A percentile compares a stretch with the other conserved stretches of the same genome.
phyloP scores from a whole-genome alignment of 2,888 invertebrate species.

The Biston stratarius region DNA sequence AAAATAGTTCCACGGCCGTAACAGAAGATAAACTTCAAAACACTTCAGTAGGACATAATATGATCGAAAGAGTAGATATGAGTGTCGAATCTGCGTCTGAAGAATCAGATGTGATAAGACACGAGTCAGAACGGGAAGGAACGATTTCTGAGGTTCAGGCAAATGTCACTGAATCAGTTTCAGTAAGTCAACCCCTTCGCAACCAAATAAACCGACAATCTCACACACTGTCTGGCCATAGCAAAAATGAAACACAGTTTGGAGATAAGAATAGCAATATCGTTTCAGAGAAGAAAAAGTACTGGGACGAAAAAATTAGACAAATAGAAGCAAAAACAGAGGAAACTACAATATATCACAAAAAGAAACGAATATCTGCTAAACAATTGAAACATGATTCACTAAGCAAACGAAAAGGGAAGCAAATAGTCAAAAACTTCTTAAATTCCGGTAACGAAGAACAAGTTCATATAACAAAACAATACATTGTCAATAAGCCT shows the following conservation, averaged over 20 bases:
- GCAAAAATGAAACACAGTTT: constrained; percentile 62
- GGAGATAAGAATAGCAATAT: constrained; percentile 69
- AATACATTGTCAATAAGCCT: constrained; percentile 37
- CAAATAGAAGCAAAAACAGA: constrained; percentile 76
- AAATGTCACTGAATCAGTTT: constrained; percentile 83
- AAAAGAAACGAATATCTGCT: constrained; percentile 65
- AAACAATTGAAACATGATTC: constrained; percentile 77
- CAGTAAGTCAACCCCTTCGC: constrained; percentile 82
- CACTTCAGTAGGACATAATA: constrained; percentile 43
- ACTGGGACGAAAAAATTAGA: constrained; percentile 82
- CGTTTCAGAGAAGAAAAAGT: constrained; percentile 80
- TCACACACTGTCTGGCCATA: constrained; percentile 30
- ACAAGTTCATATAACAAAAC: constrained; percentile 44
- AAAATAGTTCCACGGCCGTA: constrained; percentile 56
- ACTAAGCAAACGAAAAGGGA: constrained; percentile 75
- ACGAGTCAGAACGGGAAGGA: constrained; percentile 69
- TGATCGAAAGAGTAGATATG: constrained; percentile 48
- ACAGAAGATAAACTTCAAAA: constrained; percentile 55
- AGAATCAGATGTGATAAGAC: constrained; percentile 83
- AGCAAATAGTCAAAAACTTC: constrained; percentile 75
- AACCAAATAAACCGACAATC: constrained; percentile 47
- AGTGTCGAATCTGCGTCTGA: constrained; percentile 85
- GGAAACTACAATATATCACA: constrained; percentile 64
- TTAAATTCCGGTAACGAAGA: constrained; percentile 57
- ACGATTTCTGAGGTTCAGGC: constrained; percentile 86